Conservation (phyloP, 1,140 invertebrate species). For the Apis florea region DNA sequence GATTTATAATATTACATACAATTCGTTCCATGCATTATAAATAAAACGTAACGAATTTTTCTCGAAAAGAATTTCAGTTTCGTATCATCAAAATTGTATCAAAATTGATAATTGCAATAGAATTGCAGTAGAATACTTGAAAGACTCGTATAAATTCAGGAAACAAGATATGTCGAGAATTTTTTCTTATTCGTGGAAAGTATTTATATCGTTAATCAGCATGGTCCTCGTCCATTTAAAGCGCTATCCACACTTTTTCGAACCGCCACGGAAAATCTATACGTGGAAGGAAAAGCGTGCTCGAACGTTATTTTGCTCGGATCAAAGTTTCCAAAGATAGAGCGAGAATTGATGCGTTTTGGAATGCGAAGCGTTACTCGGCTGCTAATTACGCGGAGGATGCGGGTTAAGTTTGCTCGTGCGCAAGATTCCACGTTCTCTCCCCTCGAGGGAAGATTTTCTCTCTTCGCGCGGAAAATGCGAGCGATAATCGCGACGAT, state of each 20-base stretch:
- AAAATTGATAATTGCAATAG: too few species aligned
- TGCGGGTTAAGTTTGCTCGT: background rate
- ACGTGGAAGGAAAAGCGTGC: background rate
- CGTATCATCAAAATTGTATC: too few species aligned
- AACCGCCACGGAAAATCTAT: background rate
- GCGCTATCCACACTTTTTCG: background rate
- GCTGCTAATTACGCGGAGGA: background rate
- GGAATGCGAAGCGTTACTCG: background rate
- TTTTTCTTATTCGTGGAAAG: background rate
- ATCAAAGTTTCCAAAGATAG: background rate
- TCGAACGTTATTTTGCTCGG: background rate
- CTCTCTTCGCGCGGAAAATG: background rate
- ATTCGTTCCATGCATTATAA: too few species aligned
- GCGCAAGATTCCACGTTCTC: conserved; percentile 24
- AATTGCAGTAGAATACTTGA: too few species aligned
- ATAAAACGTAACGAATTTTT: too few species aligned
- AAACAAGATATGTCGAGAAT: too few species aligned
- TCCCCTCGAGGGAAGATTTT: background rate
- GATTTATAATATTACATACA: too few species aligned
- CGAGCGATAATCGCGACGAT: background rate
- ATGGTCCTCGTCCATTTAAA: too few species aligned
- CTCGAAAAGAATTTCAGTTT: too few species aligned
- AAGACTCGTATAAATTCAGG: too few species aligned
- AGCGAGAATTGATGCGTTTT: background rate
- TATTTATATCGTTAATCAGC: background rate